Conservation (phyloP, 2,888 invertebrate genomes). For the Beris morrisii region DNA sequence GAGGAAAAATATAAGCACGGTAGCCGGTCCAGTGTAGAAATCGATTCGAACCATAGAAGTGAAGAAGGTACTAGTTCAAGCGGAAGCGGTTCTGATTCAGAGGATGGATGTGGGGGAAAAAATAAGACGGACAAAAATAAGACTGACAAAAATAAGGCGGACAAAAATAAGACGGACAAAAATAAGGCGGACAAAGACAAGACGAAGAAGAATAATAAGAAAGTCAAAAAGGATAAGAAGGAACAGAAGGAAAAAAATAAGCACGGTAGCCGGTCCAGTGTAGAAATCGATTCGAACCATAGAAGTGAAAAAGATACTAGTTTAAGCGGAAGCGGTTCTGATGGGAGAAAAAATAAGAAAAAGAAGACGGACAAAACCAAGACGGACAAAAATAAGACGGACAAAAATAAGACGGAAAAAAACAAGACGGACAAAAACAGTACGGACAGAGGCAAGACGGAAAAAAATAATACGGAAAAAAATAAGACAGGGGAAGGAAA, state of each 20-base stretch:
- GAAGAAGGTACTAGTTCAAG: neutral
- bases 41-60: neutral
- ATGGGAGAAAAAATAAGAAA: neutral
- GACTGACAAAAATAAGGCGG: neutral
- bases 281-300: neutral
- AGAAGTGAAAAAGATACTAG: neutral
- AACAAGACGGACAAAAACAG: slow-evolving; percentile 7
- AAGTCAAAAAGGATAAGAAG: neutral
- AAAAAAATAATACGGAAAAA: slow-evolving; percentile 16
- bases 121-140: neutral
- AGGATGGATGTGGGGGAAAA: too few species aligned
- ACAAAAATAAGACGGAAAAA: slow-evolving; percentile 9
- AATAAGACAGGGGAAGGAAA: neutral
- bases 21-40: neutral
- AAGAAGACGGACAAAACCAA: neutral
- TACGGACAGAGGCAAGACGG: slow-evolving; percentile 7
- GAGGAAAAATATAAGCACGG: neutral
- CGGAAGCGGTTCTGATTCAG: too few species aligned
- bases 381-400: neutral
- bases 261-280: neutral
- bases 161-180: neutral
- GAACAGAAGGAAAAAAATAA: neutral
- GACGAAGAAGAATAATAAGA: neutral
- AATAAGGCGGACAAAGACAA: neutral
- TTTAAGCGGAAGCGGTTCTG: too few species aligned